phyloP scores from a whole-genome alignment of 2,113 vertebrate genomes.

The Calonectris borealis region DNA sequence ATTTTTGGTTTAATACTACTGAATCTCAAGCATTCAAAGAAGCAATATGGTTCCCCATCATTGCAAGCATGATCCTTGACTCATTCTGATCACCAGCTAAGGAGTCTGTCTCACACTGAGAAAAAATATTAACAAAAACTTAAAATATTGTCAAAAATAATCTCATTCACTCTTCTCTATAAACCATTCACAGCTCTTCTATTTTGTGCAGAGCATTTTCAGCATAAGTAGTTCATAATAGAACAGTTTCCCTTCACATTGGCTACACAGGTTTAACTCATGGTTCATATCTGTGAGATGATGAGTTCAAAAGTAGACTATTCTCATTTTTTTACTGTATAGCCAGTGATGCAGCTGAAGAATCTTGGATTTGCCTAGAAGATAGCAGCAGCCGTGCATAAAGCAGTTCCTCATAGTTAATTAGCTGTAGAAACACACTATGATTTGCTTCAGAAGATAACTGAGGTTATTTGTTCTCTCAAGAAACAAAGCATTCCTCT shows the following conservation, averaged over 20 bases:
- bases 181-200: not conserved
- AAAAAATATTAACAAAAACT: not conserved
- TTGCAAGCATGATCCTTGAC: not conserved
- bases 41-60: not conserved
- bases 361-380: not conserved
- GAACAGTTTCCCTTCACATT: not conserved
- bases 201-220: not conserved
- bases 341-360: not conserved
- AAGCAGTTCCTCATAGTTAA: not conserved
- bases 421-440: not conserved
- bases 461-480: not conserved
- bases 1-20: not conserved
- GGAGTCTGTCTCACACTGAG: not conserved
- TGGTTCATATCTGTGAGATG: not conserved
- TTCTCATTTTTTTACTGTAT: not conserved
- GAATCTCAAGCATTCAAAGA: not conserved
- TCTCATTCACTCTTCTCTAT: not conserved
- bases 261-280: not conserved
- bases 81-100: not conserved
- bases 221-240: not conserved
- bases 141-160: not conserved
- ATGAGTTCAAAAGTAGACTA: not conserved
- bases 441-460: not conserved
- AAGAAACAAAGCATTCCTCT: constrained; percentile 27
- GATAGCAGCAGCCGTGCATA: not conserved